Evolutionary conservation across 1,140 invertebrate genomes (phyloP).

Genomic region (Armadillidium nasatum): DNA sequence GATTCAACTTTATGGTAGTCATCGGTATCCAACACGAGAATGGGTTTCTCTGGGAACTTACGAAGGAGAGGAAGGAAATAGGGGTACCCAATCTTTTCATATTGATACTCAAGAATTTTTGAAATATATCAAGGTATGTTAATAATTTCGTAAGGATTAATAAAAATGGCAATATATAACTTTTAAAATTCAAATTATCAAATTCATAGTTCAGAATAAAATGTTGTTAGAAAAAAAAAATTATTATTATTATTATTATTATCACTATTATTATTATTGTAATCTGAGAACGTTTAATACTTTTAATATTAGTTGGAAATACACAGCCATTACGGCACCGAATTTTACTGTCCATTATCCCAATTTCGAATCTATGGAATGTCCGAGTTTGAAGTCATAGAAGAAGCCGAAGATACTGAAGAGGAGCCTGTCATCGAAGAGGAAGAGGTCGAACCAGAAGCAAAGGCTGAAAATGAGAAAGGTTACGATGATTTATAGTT

Average conservation of each 20-base stretch:
- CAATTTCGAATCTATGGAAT: constrained; percentile 86
- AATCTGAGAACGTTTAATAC: constrained; percentile 23
- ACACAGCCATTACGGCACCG: constrained; percentile 85
- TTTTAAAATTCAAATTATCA: too few relatives aligned
- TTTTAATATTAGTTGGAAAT: constrained; percentile 71
- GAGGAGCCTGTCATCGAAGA: constrained; percentile 27
- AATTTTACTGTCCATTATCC: constrained; percentile 96
- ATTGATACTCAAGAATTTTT: constrained; percentile 75
- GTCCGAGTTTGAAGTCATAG: constrained; percentile 75
- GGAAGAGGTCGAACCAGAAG: constrained; percentile 16
- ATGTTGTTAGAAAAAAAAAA: too few relatives aligned
- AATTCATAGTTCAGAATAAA: too few relatives aligned
- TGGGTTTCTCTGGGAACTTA: constrained; percentile 86
- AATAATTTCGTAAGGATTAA: too few relatives aligned
- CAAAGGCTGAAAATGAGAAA: constrained; percentile 33
- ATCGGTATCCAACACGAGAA: constrained; percentile 79
- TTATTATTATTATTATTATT: background rate
- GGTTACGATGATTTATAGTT: background rate
- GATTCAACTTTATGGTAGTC: constrained; percentile 56
- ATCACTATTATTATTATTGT: constrained; percentile 14
- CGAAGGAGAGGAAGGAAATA: constrained; percentile 70
- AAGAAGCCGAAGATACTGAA: constrained; percentile 39
- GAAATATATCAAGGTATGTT: constrained; percentile 74
- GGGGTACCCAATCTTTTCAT: constrained; percentile 81
- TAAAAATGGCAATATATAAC: too few relatives aligned